Evolutionary conservation across 2,888 invertebrate genomes (phyloP).

Genomic region (Polymixis flavicincta): DNA sequence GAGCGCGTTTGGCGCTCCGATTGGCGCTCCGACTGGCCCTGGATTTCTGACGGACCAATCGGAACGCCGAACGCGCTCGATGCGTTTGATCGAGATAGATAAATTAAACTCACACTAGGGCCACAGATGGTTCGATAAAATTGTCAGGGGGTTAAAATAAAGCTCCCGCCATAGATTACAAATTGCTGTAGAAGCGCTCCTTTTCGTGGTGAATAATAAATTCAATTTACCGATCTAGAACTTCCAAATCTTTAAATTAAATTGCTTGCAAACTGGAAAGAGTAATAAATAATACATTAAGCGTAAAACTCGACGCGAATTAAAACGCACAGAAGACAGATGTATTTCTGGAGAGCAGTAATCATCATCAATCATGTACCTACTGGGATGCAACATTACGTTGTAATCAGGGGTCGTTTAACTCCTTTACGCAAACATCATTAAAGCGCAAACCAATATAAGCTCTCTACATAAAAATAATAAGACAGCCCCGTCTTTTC

Average conservation of each 20-base stretch:
- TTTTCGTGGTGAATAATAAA: neutral
- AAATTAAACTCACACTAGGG: too few species aligned
- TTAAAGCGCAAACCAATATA: conserved; percentile 2
- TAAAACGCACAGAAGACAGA: conserved; percentile 33
- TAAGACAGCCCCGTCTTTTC: neutral
- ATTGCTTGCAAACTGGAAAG: too few species aligned
- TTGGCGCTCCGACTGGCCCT: too few species aligned
- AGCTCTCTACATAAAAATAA: neutral
- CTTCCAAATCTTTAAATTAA: too few species aligned
- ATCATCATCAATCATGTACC: conserved; percentile 50
- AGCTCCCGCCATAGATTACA: too few species aligned
- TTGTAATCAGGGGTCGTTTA: conserved; percentile 21
- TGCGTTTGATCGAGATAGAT: too few species aligned
- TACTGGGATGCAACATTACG: conserved; percentile 13
- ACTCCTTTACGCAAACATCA: conserved; percentile 19
- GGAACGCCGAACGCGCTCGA: too few species aligned
- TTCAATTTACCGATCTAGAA: neutral
- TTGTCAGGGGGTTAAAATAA: too few species aligned
- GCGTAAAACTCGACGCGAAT: conserved; percentile 13
- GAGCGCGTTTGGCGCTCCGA: too few species aligned
- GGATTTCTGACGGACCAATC: too few species aligned
- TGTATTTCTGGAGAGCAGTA: conserved; percentile 25
- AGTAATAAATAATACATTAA: neutral
- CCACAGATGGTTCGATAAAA: too few species aligned
- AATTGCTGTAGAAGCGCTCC: too few species aligned